Evolutionary conservation across 1,140 invertebrate species (phyloP).

Genomic region (Heterodera carotae): DNA sequence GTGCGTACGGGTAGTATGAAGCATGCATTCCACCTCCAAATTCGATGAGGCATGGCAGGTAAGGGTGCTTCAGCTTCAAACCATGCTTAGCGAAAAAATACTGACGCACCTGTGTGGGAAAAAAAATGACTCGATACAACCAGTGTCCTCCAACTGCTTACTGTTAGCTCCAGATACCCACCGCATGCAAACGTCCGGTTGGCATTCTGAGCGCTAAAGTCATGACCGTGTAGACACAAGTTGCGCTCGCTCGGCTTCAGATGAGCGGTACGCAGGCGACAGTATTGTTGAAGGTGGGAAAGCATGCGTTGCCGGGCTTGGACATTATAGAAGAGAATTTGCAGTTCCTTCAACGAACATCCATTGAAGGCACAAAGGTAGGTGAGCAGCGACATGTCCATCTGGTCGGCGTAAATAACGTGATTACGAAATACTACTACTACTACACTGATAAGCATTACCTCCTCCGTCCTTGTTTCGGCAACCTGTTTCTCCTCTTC

Average conservation of each 20-base stretch:
- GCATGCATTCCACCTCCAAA: neutral
- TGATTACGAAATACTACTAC: no score
- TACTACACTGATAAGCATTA: no score
- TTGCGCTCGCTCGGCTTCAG: neutral
- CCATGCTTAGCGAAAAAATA: neutral
- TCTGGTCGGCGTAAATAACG: neutral
- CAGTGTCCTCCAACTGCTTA: neutral
- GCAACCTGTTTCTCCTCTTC: no score
- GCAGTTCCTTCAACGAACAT: slow-evolving; percentile 3
- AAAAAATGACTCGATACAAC: neutral
- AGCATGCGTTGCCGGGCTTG: neutral
- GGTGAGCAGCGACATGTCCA: neutral
- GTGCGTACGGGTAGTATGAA: neutral
- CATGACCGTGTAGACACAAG: slow-evolving; percentile 2
- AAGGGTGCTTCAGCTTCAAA: neutral
- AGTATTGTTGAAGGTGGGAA: neutral
- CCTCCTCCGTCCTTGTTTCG: no score
- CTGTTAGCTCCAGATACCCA: slow-evolving; percentile 5
- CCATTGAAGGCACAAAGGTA: slow-evolving; percentile 4
- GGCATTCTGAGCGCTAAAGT: neutral
- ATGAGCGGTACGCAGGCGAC: slow-evolving; percentile 8
- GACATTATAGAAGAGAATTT: slow-evolving; percentile 3
- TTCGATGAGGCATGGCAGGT: neutral
- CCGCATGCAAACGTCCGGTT: neutral
- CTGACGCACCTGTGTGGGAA: neutral